Percentiles rank a stretch among this genome's conserved stretches.
phyloP scores from a whole-genome alignment of 2,888 invertebrate genomes.

The Siphlonurus alternatus region DNA sequence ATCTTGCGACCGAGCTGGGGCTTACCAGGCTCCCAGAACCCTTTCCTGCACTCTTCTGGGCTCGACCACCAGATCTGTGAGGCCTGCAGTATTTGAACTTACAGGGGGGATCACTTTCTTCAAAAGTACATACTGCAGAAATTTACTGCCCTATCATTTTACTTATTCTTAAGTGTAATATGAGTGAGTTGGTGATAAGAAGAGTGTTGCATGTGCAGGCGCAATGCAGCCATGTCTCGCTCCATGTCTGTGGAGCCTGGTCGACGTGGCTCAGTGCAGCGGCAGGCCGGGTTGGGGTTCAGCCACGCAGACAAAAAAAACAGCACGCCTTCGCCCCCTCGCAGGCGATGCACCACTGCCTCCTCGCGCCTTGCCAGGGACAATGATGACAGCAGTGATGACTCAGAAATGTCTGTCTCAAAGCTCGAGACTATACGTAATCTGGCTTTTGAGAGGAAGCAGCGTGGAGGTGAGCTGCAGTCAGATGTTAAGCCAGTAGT shows the following conservation, averaged over 20 bases:
- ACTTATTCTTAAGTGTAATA: too few relatives aligned
- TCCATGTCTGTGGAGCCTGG: background rate
- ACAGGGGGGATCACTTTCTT: too few relatives aligned
- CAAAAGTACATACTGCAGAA: too few relatives aligned
- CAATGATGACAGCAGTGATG: constrained; percentile 23
- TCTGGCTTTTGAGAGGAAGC: constrained; percentile 32
- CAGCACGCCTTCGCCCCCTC: background rate
- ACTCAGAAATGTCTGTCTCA: constrained; percentile 47
- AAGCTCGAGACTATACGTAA: constrained; percentile 47
- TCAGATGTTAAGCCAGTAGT: constrained; percentile 19
- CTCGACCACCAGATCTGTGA: too few relatives aligned
- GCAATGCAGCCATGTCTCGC: background rate
- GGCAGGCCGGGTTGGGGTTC: background rate
- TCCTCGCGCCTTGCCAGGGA: background rate
- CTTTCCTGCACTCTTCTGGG: too few relatives aligned
- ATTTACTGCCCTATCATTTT: too few relatives aligned
- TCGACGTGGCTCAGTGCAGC: background rate
- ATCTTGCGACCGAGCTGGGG: too few relatives aligned
- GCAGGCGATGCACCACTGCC: background rate
- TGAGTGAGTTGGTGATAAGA: too few relatives aligned
- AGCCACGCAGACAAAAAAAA: background rate
- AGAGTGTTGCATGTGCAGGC: too few relatives aligned
- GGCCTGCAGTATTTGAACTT: too few relatives aligned
- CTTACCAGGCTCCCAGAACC: too few relatives aligned
- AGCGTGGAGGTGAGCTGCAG: constrained; percentile 24